Base-by-base conservation (phyloP, 1,140 invertebrate species). In the Zaprionus taronus region DNA sequence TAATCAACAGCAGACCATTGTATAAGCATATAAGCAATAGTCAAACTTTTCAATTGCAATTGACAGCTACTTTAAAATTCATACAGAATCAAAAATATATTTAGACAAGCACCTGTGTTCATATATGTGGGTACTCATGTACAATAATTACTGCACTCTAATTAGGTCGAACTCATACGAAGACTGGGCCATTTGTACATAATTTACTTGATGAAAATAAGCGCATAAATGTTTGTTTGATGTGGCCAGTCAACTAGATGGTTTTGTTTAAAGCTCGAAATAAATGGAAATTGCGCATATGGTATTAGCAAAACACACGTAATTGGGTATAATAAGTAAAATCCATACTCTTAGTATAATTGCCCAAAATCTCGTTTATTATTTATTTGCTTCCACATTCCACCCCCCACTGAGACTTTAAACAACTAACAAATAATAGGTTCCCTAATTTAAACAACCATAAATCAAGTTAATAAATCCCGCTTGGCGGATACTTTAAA, bases 381-480 rank as follows among this genome's bases (percentile, higher is more conserved):
- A 51, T 20, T 51, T 22, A 14, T 51, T 24, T 11, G n/a, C 41
- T 2, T 11, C n/a, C 7, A 17, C n/a, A 17, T 47, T 6, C 41
- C 15, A n/a, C 2, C 15, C 2, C 5, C 38, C 38, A n/a, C 5
- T 7, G 15, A n/a, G 47, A 4, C 7, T 12, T 17, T 41, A 22
- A 22, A 44, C 5, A 55, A 28, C 51, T 28, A 51, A 55, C 51
- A 28, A 49, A 22, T 22, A 7, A 20, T 20, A 5, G 4, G 22
- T 22, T 12, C 49, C 2, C 17, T 9, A 24, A n/a, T 24, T 69
- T 65, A 41, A 78, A 72, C 34, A 26, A 11, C 12, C 31, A 64
- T 72, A 49, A 72, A 60, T 66, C 47, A 38, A 22, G 11, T 4
- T 24, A 26, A 60, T 58, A 64, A 74, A 22, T 51, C 47, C 20